Percentiles rank a stretch among this genome's conserved stretches.
These are phyloP conservation scores for Haliclona indistincta DNA, from an alignment of 37 sponge, comb jelly and placozoan genomes.

Conservation along the genomic window DNA sequence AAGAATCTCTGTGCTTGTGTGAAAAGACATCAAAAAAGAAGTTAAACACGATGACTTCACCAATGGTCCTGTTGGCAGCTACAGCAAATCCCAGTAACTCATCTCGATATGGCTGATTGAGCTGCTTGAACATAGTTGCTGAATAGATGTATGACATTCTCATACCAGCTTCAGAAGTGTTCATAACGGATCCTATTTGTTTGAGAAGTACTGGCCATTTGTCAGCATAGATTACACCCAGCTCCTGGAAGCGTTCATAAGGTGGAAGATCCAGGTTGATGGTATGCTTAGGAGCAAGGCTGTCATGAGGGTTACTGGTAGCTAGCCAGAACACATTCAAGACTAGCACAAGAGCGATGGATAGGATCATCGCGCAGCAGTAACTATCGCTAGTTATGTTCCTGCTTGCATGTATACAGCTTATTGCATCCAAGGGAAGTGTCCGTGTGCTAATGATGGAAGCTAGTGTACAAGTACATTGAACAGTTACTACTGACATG, in stretches of 20 bases:
- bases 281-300: too few species aligned
- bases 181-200: slow-evolving; percentile 25
- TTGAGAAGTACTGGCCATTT: slow-evolving; percentile 23
- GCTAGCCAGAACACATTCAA: too few species aligned
- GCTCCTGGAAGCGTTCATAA: slow-evolving; percentile 46
- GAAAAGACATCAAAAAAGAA: slow-evolving; percentile 72
- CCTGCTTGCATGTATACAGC: too few species aligned
- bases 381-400: too few species aligned
- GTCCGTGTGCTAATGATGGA: too few species aligned
- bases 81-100: slow-evolving; percentile 68
- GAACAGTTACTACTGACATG: too few species aligned
- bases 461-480: too few species aligned
- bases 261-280: slow-evolving; percentile 62
- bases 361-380: too few species aligned
- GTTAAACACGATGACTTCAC: slow-evolving; percentile 61
- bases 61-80: slow-evolving; percentile 14
- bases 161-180: slow-evolving; percentile 35
- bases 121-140: slow-evolving; percentile 25
- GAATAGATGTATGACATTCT: slow-evolving; percentile 36
- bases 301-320: too few species aligned
- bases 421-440: too few species aligned
- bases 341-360: too few species aligned
- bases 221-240: slow-evolving; percentile 20
- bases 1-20: slow-evolving; percentile 26
- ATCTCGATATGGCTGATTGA: slow-evolving; percentile 61